Conservation (phyloP, 2,888 invertebrate genomes). For the Koerneria pararmatus region DNA sequence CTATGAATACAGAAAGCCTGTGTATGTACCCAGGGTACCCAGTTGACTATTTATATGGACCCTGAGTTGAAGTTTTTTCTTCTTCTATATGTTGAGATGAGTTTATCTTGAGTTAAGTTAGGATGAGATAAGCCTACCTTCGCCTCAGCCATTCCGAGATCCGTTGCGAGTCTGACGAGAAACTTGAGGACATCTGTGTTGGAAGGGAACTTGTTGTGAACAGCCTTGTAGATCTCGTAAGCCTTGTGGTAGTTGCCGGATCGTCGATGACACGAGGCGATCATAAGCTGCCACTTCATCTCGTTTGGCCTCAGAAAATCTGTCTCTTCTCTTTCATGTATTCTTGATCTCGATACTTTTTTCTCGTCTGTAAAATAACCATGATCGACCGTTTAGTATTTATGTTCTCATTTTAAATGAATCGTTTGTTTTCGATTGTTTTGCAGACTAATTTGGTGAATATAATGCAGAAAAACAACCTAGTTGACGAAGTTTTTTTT, state of each 20-base stretch:
- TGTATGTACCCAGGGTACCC: too few relatives aligned
- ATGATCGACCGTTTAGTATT: too few relatives aligned
- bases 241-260: conserved; percentile 81
- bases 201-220: conserved; percentile 85
- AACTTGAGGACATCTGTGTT: conserved; percentile 77
- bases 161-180: conserved; percentile 80
- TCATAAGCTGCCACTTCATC: conserved; percentile 79
- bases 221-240: conserved; percentile 76
- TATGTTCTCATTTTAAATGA: too few relatives aligned
- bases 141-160: conserved; percentile 84
- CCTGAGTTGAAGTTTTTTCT: too few relatives aligned
- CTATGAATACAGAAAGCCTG: too few relatives aligned
- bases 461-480: too few relatives aligned
- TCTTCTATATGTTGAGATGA: conserved; percentile 63
- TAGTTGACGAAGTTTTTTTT: too few relatives aligned
- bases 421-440: too few relatives aligned
- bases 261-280: conserved; percentile 72
- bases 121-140: too few relatives aligned
- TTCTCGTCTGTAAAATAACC: too few relatives aligned
- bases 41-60: too few relatives aligned
- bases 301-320: conserved; percentile 68
- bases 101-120: conserved; percentile 77
- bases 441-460: too few relatives aligned
- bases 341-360: background rate
- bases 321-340: background rate